These are phyloP conservation scores for Drosophila auraria DNA, from an alignment of 1,140 invertebrate genomes.

Conservation along the genomic window DNA sequence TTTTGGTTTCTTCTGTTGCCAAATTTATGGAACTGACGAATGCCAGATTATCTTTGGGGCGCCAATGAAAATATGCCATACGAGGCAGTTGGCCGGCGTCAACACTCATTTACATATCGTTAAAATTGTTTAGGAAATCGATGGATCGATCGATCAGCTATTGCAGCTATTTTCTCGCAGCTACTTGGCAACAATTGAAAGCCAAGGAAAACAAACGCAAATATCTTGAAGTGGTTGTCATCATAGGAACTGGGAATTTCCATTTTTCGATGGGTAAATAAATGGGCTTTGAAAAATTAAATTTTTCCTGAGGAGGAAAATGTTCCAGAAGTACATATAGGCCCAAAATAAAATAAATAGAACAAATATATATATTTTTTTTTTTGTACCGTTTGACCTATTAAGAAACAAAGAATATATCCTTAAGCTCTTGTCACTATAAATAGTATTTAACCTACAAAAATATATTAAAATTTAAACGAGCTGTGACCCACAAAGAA, in stretches of 20 bases:
- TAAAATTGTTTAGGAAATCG: constrained; percentile 51
- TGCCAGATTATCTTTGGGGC: constrained; percentile 78
- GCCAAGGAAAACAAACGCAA: constrained; percentile 16
- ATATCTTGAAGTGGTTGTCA: constrained; percentile 26
- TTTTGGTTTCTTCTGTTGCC: constrained; percentile 2
- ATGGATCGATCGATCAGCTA: constrained; percentile 17
- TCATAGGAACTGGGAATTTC: constrained; percentile 10
- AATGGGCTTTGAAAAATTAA: background rate
- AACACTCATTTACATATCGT: constrained; percentile 70
- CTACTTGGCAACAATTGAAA: constrained; percentile 34
- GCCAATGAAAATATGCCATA: constrained; percentile 69
- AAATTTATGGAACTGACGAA: constrained; percentile 67
- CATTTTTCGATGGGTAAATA: constrained; percentile 22
- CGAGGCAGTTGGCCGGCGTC: constrained; percentile 35
- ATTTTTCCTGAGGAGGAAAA: background rate
- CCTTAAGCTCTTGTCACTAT: background rate
- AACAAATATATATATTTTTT: background rate
- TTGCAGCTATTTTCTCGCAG: constrained; percentile 40
- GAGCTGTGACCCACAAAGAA: constrained; percentile 1
- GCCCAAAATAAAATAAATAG: background rate
- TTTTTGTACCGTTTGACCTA: background rate
- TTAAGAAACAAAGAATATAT: background rate
- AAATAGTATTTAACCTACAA: background rate
- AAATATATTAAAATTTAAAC: constrained; percentile 1
- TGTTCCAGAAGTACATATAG: background rate